A percentile compares a stretch with the other conserved stretches of the same genome.
Conservation (phyloP, 2,888 invertebrate species). For the Nemapogon koenigi region DNA sequence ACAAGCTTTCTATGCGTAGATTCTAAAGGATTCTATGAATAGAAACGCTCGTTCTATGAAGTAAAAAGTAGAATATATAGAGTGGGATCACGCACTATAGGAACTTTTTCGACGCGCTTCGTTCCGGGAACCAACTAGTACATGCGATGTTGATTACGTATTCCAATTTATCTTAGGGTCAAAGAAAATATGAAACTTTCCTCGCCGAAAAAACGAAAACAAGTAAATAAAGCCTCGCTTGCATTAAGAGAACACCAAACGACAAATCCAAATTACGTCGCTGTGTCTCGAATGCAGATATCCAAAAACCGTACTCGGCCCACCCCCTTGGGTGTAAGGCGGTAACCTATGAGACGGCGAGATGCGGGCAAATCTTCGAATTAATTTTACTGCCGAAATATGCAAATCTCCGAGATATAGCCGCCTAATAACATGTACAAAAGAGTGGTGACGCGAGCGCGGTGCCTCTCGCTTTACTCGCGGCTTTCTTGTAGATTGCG, state of each 20-base stretch:
- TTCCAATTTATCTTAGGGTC: too few relatives aligned
- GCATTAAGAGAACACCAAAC: not conserved
- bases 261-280: constrained; percentile 5
- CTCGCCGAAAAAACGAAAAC: too few relatives aligned
- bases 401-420: constrained; percentile 62
- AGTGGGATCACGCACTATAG: too few relatives aligned
- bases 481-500: not conserved
- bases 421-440: constrained; percentile 65
- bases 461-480: constrained; percentile 14
- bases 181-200: too few relatives aligned
- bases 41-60: too few relatives aligned
- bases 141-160: too few relatives aligned
- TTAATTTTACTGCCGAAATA: constrained; percentile 67
- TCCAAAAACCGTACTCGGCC: constrained; percentile 45
- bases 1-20: too few relatives aligned
- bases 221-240: too few relatives aligned
- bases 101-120: too few relatives aligned
- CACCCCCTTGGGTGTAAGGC: constrained; percentile 22
- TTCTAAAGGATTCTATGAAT: too few relatives aligned
- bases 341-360: constrained; percentile 16
- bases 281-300: constrained; percentile 37
- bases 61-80: too few relatives aligned
- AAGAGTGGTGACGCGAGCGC: constrained; percentile 59
- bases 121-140: too few relatives aligned
- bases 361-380: constrained; percentile 66